Percentiles rank a stretch among this genome's conserved stretches.
Evolutionary conservation across 1,140 invertebrate species (phyloP).

Genomic region (Drosophila subpulchrella): DNA sequence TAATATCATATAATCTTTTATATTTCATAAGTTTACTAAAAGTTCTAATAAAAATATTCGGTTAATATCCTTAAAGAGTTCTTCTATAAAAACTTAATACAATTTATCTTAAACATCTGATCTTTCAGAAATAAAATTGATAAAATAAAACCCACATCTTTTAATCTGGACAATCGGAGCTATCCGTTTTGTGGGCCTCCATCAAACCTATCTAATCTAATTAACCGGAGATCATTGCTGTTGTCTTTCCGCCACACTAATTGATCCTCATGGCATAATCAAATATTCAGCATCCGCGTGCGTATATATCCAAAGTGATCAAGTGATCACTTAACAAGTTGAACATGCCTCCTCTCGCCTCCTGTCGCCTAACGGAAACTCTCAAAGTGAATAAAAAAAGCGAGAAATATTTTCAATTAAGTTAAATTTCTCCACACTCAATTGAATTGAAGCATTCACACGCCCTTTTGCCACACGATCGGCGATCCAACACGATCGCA

Average conservation of each 20-base stretch:
- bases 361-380: constrained; percentile 50
- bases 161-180: not conserved
- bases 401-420: constrained; percentile 71
- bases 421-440: constrained; percentile 57
- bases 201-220: constrained; percentile 26
- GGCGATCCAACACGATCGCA: constrained; percentile 27
- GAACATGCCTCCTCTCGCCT: not conserved
- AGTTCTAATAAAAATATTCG: no score
- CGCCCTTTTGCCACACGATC: constrained; percentile 79
- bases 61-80: no score
- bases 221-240: constrained; percentile 17
- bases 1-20: no score
- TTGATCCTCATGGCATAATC: constrained; percentile 39
- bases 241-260: constrained; percentile 15
- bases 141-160: not conserved
- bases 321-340: constrained; percentile 40
- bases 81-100: no score
- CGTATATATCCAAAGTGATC: constrained; percentile 10
- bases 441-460: constrained; percentile 69
- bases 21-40: no score
- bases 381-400: constrained; percentile 44
- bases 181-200: not conserved
- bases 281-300: constrained; percentile 39
- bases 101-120: not conserved
- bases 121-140: not conserved